Evolutionary conservation across 2,888 invertebrate species (phyloP).

Genomic region (Acronicta alni): DNA sequence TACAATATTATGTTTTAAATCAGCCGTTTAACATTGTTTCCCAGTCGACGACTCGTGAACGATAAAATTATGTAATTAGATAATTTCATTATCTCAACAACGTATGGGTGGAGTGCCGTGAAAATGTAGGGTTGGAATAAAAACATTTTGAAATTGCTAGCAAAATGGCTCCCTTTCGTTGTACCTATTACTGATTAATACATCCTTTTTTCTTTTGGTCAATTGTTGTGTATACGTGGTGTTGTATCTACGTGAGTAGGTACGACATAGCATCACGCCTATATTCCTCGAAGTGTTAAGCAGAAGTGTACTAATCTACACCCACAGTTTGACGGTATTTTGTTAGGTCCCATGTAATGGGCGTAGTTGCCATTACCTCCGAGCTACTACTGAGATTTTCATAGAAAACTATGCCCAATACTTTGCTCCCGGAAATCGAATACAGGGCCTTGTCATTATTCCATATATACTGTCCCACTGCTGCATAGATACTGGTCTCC

Average conservation of each 20-base stretch:
- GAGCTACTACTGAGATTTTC: too few relatives aligned
- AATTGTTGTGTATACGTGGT: not conserved
- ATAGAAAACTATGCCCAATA: too few relatives aligned
- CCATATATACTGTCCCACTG: too few relatives aligned
- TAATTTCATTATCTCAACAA: conserved; percentile 50
- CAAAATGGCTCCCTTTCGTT: conserved; percentile 32
- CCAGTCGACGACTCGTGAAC: conserved; percentile 49
- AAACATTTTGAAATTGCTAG: conserved; percentile 49
- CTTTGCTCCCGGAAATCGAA: too few relatives aligned
- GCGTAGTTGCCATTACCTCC: too few relatives aligned
- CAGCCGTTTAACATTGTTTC: conserved; percentile 43
- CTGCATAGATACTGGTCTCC: too few relatives aligned
- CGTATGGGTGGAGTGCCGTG: conserved; percentile 45
- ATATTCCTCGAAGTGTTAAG: too few relatives aligned
- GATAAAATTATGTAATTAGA: conserved; percentile 54
- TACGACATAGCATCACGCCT: not conserved
- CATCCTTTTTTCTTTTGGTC: conserved; percentile 8
- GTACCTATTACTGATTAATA: conserved; percentile 29
- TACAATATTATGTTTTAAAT: conserved; percentile 47
- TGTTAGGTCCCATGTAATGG: too few relatives aligned
- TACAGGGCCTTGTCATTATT: too few relatives aligned
- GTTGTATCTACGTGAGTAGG: not conserved
- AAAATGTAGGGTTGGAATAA: conserved; percentile 40
- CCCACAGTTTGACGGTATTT: too few relatives aligned
- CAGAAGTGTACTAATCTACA: too few relatives aligned